phyloP scores from a whole-genome alignment of 2,888 invertebrate species.

The Oscheius sp. region DNA sequence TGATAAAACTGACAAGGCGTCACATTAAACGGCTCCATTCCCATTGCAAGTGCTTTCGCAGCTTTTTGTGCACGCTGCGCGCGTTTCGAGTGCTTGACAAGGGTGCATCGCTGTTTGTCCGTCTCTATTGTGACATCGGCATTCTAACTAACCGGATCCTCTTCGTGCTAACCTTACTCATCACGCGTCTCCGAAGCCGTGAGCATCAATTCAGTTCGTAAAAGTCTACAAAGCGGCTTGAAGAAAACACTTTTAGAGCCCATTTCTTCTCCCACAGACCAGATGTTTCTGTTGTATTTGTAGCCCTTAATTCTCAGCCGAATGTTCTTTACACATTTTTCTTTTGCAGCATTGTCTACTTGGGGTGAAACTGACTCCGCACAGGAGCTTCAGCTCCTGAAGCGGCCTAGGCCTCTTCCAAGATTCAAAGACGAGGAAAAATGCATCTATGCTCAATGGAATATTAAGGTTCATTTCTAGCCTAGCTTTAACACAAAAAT shows the following conservation, averaged over 20 bases:
- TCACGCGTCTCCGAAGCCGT: not conserved
- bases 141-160: constrained; percentile 27
- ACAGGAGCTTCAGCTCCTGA: constrained; percentile 47
- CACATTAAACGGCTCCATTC: constrained; percentile 22
- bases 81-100: constrained; percentile 29
- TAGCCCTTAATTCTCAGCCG: not conserved
- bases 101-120: constrained; percentile 29
- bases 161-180: constrained; percentile 22
- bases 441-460: constrained; percentile 57
- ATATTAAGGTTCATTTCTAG: constrained; percentile 49
- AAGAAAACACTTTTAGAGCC: constrained; percentile 4
- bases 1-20: not conserved
- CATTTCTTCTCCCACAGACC: not conserved
- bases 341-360: constrained; percentile 12
- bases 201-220: not conserved
- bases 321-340: not conserved
- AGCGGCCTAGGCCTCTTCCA: constrained; percentile 54
- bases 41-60: constrained; percentile 26
- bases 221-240: not conserved
- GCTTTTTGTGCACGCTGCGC: constrained; percentile 28
- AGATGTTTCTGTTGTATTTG: constrained; percentile 7
- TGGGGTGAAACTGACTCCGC: constrained; percentile 9
- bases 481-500: not conserved
- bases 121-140: constrained; percentile 26
- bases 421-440: constrained; percentile 51